Evolutionary conservation across 2,113 vertebrate genomes (phyloP).

Genomic region (Elephantulus edwardii): DNA sequence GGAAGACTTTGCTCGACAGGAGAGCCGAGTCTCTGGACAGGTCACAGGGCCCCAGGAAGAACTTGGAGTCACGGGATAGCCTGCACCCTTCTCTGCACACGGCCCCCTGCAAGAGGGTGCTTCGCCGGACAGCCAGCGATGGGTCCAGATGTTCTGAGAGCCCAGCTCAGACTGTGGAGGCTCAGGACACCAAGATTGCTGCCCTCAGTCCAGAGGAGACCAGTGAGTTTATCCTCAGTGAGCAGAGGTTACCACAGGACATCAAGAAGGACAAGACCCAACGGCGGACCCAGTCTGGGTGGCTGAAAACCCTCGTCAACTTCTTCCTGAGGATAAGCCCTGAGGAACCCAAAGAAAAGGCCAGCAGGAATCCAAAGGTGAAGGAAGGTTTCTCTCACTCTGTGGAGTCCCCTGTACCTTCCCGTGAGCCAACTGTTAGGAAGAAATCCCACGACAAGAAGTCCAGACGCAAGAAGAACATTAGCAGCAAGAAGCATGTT

Average conservation of each 20-base stretch:
- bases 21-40: slow-evolving; percentile 81
- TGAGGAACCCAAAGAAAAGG: slow-evolving; percentile 85
- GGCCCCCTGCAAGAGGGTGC: background rate
- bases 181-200: background rate
- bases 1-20: background rate
- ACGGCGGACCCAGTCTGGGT: slow-evolving; percentile 78
- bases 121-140: slow-evolving; percentile 83
- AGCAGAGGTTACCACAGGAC: slow-evolving; percentile 59
- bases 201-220: background rate
- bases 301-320: slow-evolving; percentile 84
- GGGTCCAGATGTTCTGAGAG: slow-evolving; percentile 44
- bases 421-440: background rate
- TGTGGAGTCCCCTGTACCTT: background rate
- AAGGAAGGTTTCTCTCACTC: slow-evolving; percentile 62
- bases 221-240: background rate
- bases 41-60: slow-evolving; percentile 73
- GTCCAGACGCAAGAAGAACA: slow-evolving; percentile 38
- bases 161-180: background rate
- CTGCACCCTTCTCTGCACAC: slow-evolving; percentile 86
- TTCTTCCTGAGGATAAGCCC: slow-evolving; percentile 81
- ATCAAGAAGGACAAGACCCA: slow-evolving; percentile 76
- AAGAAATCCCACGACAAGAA: slow-evolving; percentile 81
- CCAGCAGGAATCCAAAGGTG: slow-evolving; percentile 80
- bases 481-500: background rate
- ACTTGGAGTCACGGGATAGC: slow-evolving; percentile 86